Evolutionary conservation across 2,888 invertebrate genomes (phyloP).

Genomic region (Diachrysia chrysitis): DNA sequence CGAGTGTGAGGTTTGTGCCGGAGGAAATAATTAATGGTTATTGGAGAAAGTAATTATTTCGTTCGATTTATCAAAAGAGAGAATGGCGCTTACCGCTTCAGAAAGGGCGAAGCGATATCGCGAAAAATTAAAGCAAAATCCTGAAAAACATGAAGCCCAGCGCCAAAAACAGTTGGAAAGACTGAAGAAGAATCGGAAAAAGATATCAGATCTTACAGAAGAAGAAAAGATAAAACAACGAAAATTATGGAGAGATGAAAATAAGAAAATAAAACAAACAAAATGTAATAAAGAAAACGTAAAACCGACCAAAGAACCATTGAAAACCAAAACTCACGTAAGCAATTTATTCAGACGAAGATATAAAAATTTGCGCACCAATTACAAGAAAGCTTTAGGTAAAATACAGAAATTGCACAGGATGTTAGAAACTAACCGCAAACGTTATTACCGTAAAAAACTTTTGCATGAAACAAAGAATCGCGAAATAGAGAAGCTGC

Average conservation of each 20-base stretch:
- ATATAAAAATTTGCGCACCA: slow-evolving; percentile 11
- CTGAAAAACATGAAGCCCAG: slow-evolving; percentile 21
- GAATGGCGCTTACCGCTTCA: slow-evolving; percentile 8
- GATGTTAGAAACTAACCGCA: background rate
- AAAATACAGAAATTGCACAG: slow-evolving; percentile 13
- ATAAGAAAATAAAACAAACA: slow-evolving; percentile 9
- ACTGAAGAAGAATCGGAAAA: slow-evolving; percentile 17
- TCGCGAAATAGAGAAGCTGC: slow-evolving; percentile 11
- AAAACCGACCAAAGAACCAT: too few species aligned
- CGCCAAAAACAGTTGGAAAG: slow-evolving; percentile 20
- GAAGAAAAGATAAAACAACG: slow-evolving; percentile 17
- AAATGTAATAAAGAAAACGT: too few species aligned
- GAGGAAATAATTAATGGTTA: slow-evolving; percentile 8
- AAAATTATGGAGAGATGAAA: slow-evolving; percentile 28
- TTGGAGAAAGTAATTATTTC: slow-evolving; percentile 1
- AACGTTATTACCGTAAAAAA: too few species aligned
- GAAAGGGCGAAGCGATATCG: slow-evolving; percentile 5
- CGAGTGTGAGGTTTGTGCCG: slow-evolving; percentile 11
- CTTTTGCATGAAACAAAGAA: too few species aligned
- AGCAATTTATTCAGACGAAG: background rate
- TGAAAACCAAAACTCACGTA: too few species aligned
- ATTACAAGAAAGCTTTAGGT: slow-evolving; percentile 6
- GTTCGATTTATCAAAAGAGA: background rate
- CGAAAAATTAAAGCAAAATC: background rate
- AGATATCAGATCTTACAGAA: slow-evolving; percentile 19